phyloP scores from a whole-genome alignment of 2,113 vertebrate species.

The Sylvilagus bachmani region DNA sequence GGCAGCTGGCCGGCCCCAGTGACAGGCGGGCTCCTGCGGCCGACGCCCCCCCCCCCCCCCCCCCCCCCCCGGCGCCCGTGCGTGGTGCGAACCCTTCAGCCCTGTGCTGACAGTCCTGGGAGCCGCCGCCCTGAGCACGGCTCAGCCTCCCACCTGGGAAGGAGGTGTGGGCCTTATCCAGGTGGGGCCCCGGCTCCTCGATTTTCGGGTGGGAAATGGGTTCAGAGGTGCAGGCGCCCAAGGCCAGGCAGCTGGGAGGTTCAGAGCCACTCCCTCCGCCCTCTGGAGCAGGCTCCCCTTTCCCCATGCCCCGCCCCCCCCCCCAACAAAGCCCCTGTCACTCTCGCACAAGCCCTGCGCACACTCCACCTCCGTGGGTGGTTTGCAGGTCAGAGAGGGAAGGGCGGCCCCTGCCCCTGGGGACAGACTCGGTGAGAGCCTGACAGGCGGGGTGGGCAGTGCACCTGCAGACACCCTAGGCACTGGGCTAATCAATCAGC shows the following conservation, averaged over 20 bases:
- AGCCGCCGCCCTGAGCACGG: accelerated
- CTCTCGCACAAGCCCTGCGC: accelerated
- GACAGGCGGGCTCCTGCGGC: not conserved
- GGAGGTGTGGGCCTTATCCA: accelerated
- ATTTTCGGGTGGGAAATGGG: not conserved
- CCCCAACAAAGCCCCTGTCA: not conserved
- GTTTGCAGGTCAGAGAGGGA: not conserved
- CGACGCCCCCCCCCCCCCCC: too few species aligned
- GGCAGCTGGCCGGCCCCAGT: not conserved
- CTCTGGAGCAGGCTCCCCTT: not conserved
- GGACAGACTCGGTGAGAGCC: not conserved
- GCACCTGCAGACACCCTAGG: not conserved
- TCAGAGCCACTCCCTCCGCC: not conserved
- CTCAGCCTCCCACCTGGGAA: too few species aligned
- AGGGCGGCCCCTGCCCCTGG: not conserved
- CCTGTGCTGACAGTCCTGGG: accelerated
- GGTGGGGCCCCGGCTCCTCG: not conserved
- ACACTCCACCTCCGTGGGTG: not conserved
- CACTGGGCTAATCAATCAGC: not conserved
- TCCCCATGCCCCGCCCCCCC: not conserved
- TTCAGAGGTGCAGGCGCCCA: not conserved
- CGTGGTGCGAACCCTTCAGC: not conserved
- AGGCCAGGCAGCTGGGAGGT: not conserved
- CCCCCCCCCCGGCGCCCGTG: not conserved
- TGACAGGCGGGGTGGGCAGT: not conserved